Conservation (phyloP, 2,888 invertebrate species). For the Rhagophthalmus giganteus region DNA sequence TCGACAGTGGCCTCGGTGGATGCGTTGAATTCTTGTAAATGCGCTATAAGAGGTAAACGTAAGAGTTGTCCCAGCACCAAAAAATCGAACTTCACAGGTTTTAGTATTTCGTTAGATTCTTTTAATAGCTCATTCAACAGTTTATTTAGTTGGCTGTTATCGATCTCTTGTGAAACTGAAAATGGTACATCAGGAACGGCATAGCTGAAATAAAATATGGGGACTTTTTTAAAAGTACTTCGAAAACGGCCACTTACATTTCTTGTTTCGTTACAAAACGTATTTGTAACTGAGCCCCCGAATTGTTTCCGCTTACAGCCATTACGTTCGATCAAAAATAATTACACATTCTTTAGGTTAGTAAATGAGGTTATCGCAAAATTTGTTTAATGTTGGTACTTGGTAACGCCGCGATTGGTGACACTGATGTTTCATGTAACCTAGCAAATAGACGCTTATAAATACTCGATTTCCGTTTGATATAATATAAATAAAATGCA, state of each 20-base stretch:
- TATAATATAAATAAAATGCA: conserved; percentile 65
- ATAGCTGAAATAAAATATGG: conserved; percentile 68
- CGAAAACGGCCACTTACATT: conserved; percentile 70
- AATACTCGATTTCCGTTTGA: neutral
- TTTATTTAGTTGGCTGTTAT: conserved; percentile 71
- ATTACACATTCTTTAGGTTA: no score
- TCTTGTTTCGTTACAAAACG: conserved; percentile 79
- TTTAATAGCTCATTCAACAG: conserved; percentile 78
- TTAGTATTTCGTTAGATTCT: conserved; percentile 57
- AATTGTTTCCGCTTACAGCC: conserved; percentile 45
- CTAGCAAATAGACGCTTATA: no score
- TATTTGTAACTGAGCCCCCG: conserved; percentile 72
- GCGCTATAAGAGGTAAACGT: conserved; percentile 70
- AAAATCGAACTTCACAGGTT: conserved; percentile 80
- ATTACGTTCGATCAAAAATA: conserved; percentile 1
- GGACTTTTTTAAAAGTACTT: no score
- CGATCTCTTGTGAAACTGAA: conserved; percentile 75
- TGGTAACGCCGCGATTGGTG: no score
- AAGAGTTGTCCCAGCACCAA: conserved; percentile 83
- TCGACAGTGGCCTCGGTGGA: conserved; percentile 84
- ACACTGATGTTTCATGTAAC: no score
- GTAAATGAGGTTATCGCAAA: no score
- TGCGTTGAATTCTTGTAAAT: conserved; percentile 73
- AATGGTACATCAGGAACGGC: conserved; percentile 85
- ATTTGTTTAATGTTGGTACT: no score